Conservation (phyloP, 1,140 invertebrate species). For the Sinella curviseta region DNA sequence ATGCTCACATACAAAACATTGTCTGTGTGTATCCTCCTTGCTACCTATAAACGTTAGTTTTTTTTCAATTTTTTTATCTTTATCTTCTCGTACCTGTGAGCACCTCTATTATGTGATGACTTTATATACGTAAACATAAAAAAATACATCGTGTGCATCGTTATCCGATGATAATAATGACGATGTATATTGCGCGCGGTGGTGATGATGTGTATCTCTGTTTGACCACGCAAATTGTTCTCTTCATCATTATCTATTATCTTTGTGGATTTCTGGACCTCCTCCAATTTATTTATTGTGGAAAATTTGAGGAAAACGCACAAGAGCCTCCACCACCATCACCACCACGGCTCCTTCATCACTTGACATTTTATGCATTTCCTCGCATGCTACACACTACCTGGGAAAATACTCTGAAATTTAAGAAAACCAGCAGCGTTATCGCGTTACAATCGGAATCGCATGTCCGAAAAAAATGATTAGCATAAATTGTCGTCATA, state of each 20-base stretch:
- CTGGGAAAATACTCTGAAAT: not conserved
- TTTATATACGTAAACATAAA: not conserved
- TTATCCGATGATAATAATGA: not conserved
- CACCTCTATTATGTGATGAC: not conserved
- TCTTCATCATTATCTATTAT: constrained; percentile 22
- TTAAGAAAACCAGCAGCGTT: too few relatives aligned
- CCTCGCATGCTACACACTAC: not conserved
- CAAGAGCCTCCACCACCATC: not conserved
- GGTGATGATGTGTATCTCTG: constrained; percentile 13
- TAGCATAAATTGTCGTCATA: constrained; percentile 12
- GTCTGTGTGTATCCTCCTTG: not conserved
- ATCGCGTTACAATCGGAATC: not conserved
- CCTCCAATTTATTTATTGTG: constrained; percentile 25
- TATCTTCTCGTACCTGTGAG: not conserved
- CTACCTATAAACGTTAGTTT: not conserved
- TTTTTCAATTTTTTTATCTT: not conserved
- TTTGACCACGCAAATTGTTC: constrained; percentile 22
- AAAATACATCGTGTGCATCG: not conserved
- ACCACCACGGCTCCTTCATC: not conserved
- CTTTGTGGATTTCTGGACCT: constrained; percentile 26
- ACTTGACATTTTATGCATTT: not conserved
- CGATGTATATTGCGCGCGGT: not conserved
- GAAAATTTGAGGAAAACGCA: not conserved
- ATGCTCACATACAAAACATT: not conserved
- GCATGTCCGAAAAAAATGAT: constrained; percentile 8